A percentile compares a stretch with the other conserved stretches of the same genome.
These are phyloP conservation scores for Egretta garzetta DNA, from an alignment of 2,113 vertebrate genomes.

Conservation along the genomic window DNA sequence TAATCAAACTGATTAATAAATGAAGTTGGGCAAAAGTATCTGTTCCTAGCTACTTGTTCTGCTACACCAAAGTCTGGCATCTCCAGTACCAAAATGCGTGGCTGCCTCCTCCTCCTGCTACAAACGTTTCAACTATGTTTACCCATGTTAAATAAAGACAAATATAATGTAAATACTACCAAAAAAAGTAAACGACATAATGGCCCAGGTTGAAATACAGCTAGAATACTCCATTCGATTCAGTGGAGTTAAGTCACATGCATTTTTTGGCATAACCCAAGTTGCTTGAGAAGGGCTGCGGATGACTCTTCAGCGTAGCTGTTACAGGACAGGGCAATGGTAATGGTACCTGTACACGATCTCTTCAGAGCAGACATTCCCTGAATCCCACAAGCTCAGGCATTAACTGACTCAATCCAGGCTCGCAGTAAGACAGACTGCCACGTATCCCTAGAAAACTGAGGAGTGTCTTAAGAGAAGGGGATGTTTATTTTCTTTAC, in stretches of 20 bases:
- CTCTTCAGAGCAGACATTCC: not conserved
- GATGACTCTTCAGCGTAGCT: not conserved
- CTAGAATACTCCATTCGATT: rapidly evolving
- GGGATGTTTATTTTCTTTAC: not conserved
- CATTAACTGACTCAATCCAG: not conserved
- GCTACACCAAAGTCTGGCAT: not conserved
- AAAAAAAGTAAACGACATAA: not conserved
- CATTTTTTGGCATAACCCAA: too few species aligned
- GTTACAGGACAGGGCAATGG: not conserved
- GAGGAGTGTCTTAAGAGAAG: not conserved
- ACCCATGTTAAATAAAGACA: not conserved
- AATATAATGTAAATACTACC: not conserved
- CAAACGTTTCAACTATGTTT: not conserved
- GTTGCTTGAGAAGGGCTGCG: not conserved
- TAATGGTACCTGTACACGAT: not conserved
- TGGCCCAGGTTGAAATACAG: not conserved
- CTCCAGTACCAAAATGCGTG: not conserved
- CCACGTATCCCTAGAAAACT: not conserved
- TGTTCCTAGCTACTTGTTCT: not conserved
- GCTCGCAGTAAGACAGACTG: not conserved
- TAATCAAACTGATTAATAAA: slow-evolving; percentile 37
- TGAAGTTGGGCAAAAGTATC: not conserved
- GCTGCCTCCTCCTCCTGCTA: not conserved
- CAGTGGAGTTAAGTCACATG: not conserved
- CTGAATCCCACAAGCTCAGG: not conserved